Conservation (phyloP, 2,113 vertebrate species). For the Gobio gobio region DNA sequence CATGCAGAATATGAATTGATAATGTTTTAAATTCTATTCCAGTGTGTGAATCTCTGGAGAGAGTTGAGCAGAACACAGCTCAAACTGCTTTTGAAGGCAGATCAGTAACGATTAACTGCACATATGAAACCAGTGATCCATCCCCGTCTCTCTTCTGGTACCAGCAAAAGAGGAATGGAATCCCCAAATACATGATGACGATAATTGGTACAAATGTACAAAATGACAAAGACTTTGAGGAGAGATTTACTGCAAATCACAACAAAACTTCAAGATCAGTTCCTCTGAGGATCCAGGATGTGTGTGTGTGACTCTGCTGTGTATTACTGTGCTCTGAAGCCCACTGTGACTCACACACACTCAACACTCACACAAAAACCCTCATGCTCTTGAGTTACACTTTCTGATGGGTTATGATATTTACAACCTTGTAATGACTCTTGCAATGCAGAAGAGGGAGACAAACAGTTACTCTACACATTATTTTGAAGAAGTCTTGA, state of each 20-base stretch:
- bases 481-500: not conserved
- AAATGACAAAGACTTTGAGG: not conserved
- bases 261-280: not conserved
- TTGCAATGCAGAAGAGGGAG: constrained; percentile 13
- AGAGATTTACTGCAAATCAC: not conserved
- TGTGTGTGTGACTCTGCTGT: constrained; percentile 46
- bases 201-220: not conserved
- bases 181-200: not conserved
- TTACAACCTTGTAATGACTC: not conserved
- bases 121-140: constrained; percentile 24
- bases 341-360: constrained; percentile 46
- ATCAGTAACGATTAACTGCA: constrained; percentile 21
- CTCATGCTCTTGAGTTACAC: not conserved
- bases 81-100: constrained; percentile 31
- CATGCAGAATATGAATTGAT: not conserved
- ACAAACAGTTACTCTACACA: not conserved
- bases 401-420: not conserved
- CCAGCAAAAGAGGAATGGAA: constrained; percentile 13
- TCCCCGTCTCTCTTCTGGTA: constrained; percentile 40
- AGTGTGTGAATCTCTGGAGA: constrained; percentile 13
- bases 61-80: constrained; percentile 23
- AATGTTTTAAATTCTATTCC: not conserved
- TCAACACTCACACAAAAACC: not conserved
- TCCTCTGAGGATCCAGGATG: not conserved
- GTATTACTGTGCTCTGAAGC: constrained; percentile 52